Percentiles rank a stretch among this genome's conserved stretches.
phyloP scores from a whole-genome alignment of 2,797 vertebrate species.

The Gouania willdenowi region DNA sequence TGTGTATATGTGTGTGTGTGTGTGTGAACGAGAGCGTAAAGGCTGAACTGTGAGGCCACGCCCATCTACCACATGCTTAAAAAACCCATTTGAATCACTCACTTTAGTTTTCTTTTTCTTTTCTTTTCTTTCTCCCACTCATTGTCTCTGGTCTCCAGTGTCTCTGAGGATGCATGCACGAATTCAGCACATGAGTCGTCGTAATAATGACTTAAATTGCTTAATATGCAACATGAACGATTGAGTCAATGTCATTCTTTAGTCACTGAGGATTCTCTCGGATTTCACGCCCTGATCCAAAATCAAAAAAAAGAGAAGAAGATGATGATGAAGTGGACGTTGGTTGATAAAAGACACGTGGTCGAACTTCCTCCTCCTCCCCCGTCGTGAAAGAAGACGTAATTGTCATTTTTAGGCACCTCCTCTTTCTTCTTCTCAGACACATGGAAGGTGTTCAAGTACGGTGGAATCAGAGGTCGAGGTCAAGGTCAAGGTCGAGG shows the following conservation, averaged over 20 bases:
- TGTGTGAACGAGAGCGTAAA: constrained; percentile 53
- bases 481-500: constrained; percentile 34
- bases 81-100: constrained; percentile 11
- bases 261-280: constrained; percentile 49
- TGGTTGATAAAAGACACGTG: constrained; percentile 32
- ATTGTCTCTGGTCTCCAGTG: constrained; percentile 34
- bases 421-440: constrained; percentile 38
- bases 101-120: constrained; percentile 13
- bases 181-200: constrained; percentile 64
- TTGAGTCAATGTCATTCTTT: constrained; percentile 46
- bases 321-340: constrained; percentile 4
- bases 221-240: constrained; percentile 49
- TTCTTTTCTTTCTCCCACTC: constrained; percentile 13
- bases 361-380: constrained; percentile 27
- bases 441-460: constrained; percentile 13
- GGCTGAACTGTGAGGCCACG: constrained; percentile 42
- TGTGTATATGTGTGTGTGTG: constrained; percentile 27
- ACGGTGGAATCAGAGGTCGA: constrained; percentile 15
- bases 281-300: constrained; percentile 37
- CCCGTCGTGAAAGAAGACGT: constrained; percentile 53
- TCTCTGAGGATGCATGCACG: constrained; percentile 74
- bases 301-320: constrained; percentile 25
- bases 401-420: constrained; percentile 44
- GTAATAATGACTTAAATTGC: constrained; percentile 50
- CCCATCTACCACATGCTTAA: constrained; percentile 64